These are phyloP conservation scores for Rhinichthys klamathensis DNA, from an alignment of 2,113 vertebrate genomes.

Conservation along the genomic window DNA sequence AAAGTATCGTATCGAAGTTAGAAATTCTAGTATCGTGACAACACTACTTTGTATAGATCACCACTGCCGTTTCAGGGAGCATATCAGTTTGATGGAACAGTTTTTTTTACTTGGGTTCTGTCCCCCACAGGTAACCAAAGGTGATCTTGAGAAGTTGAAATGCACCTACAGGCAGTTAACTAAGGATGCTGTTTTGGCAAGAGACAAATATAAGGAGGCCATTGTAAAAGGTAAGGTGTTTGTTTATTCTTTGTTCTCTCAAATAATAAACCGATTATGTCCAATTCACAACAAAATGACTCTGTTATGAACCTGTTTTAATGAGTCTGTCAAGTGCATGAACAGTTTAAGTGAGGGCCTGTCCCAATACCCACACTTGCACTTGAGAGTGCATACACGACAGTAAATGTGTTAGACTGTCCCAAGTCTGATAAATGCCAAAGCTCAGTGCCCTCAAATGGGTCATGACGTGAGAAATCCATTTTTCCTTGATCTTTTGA, in stretches of 20 bases:
- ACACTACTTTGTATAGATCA: background rate
- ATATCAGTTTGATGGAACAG: background rate
- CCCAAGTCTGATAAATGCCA: background rate
- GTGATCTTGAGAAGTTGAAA: slow-evolving; percentile 94
- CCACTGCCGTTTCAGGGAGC: background rate
- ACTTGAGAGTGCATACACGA: background rate
- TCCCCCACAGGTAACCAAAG: slow-evolving; percentile 87
- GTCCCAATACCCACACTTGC: background rate
- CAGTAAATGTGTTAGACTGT: background rate
- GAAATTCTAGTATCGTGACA: too few species aligned
- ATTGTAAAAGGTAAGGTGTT: slow-evolving; percentile 85
- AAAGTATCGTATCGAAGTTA: too few species aligned
- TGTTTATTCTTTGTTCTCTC: slow-evolving; percentile 4
- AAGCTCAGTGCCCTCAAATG: background rate
- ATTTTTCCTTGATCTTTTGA: too few species aligned
- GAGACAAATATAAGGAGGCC: slow-evolving; percentile 94
- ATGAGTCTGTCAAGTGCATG: background rate
- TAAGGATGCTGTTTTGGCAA: slow-evolving; percentile 91
- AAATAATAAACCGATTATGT: background rate
- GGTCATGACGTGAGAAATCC: too few species aligned
- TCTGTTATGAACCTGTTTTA: background rate
- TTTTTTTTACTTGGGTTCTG: background rate
- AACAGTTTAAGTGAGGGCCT: background rate
- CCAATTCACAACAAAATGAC: background rate
- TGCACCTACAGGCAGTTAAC: slow-evolving; percentile 88